phyloP scores from a whole-genome alignment of 2,113 vertebrate genomes.

The Callipepla squamata region DNA sequence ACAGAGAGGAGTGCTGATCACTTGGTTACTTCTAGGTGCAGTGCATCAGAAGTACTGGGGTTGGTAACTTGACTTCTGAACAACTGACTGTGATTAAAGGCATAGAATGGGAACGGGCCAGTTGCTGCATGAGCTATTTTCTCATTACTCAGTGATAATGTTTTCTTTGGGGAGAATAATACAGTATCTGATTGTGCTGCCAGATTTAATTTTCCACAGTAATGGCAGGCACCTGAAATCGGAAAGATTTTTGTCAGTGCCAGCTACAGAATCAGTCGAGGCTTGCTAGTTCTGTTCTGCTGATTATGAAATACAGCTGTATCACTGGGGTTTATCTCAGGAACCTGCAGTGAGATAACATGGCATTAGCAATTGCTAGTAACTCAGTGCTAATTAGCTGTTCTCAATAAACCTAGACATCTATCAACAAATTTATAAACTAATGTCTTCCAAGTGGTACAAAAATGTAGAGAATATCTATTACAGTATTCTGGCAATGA shows the following conservation, averaged over 20 bases:
- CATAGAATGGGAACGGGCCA: not conserved
- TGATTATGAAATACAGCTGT: not conserved
- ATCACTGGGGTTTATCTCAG: not conserved
- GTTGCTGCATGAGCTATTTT: not conserved
- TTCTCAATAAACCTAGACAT: not conserved
- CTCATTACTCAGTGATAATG: not conserved
- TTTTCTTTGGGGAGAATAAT: not conserved
- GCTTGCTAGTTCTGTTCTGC: not conserved
- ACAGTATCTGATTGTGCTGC: not conserved
- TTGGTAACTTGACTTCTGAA: not conserved
- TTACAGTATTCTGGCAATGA: not conserved
- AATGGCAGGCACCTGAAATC: not conserved
- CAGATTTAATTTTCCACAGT: constrained; percentile 1
- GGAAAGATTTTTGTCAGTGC: not conserved
- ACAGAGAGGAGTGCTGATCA: constrained; percentile 9
- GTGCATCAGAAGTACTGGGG: not conserved
- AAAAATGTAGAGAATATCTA: not conserved
- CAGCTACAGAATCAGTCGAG: not conserved
- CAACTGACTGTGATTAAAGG: constrained; percentile 3
- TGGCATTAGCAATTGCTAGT: not conserved
- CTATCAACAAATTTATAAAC: not conserved
- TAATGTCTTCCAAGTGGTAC: not conserved
- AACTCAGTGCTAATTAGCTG: not conserved
- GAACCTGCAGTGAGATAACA: not conserved
- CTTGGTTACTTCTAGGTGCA: not conserved